A percentile compares a stretch with the other conserved stretches of the same genome.
These are phyloP conservation scores for Cryptocephalus moraei DNA, from an alignment of 2,888 invertebrate genomes.

Conservation along the genomic window DNA sequence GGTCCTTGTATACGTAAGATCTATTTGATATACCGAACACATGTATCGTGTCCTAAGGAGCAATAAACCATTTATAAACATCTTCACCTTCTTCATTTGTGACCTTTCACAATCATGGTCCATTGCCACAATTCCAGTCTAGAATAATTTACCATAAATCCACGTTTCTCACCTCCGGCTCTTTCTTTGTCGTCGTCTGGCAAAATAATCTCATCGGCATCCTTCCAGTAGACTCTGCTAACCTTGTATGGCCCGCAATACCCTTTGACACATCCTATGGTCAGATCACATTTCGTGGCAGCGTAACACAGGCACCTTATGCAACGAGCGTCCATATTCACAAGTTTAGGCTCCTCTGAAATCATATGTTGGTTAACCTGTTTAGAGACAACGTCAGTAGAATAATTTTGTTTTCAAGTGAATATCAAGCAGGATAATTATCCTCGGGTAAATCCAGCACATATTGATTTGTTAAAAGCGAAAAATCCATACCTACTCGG, in stretches of 20 bases:
- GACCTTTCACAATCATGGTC: not conserved
- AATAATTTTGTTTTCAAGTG: too few relatives aligned
- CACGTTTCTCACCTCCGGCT: conserved; percentile 32
- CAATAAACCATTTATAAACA: too few relatives aligned
- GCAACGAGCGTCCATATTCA: conserved; percentile 38
- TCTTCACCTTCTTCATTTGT: too few relatives aligned
- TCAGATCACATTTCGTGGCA: conserved; percentile 46
- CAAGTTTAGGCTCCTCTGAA: conserved; percentile 4
- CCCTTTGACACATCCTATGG: conserved; percentile 44
- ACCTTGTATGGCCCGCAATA: conserved; percentile 57
- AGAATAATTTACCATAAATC: conserved; percentile 1
- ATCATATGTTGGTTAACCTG: not conserved
- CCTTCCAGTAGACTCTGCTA: conserved; percentile 54
- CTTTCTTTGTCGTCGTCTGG: conserved; percentile 48
- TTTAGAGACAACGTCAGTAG: too few relatives aligned
- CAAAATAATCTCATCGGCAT: conserved; percentile 48
- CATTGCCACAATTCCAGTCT: not conserved
- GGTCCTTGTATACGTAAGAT: too few relatives aligned
- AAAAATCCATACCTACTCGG: too few relatives aligned
- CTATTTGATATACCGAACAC: too few relatives aligned
- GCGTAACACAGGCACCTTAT: conserved; percentile 49
- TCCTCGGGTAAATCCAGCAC: too few relatives aligned
- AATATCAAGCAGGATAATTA: too few relatives aligned
- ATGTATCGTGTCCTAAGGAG: too few relatives aligned
- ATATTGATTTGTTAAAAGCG: too few relatives aligned